phyloP scores from a whole-genome alignment of 2,113 vertebrate species.

The Pangasianodon gigas region DNA sequence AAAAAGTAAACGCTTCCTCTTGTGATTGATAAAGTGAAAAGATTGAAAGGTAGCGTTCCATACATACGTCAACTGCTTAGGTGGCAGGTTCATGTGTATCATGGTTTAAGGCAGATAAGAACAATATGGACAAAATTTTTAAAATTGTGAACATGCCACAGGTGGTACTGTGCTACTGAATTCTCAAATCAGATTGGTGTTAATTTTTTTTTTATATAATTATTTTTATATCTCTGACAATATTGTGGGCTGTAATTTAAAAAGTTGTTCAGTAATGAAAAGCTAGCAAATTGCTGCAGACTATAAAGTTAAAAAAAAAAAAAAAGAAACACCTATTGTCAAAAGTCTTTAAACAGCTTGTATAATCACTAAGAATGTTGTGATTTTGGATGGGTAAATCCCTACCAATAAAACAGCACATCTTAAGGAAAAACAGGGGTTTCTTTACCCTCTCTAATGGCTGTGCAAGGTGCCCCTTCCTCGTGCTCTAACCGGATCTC shows the following conservation, averaged over 20 bases:
- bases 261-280: not conserved
- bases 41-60: not conserved
- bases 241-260: not conserved
- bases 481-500: constrained; percentile 97
- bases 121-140: not conserved
- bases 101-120: not conserved
- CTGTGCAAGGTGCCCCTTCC: constrained; percentile 95
- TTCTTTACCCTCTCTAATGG: constrained; percentile 91
- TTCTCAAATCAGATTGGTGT: not conserved
- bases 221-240: not conserved
- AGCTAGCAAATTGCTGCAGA: not conserved
- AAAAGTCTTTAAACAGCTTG: not conserved
- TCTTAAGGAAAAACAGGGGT: not conserved
- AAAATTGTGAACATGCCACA: not conserved
- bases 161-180: not conserved
- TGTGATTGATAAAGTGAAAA: not conserved
- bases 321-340: not conserved
- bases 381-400: not conserved
- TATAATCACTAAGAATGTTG: not conserved
- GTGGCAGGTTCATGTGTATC: not conserved
- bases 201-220: not conserved
- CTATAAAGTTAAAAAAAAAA: not conserved
- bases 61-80: not conserved
- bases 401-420: not conserved
- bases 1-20: not conserved